Base-by-base conservation (phyloP, 2,888 invertebrate species). In the Polyommatus iphigenia region DNA sequence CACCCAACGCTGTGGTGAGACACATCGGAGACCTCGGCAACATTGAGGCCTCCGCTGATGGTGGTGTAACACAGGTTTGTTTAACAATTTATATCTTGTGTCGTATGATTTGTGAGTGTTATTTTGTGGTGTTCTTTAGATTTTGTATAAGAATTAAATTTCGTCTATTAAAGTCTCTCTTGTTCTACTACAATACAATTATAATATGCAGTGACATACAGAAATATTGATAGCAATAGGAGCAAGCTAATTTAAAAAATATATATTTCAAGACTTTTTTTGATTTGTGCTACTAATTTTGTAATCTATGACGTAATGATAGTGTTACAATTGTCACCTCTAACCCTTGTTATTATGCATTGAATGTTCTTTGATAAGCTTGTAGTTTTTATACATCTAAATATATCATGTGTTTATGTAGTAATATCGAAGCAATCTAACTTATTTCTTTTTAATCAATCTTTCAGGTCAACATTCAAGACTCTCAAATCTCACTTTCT, bases 11-110 rank as follows among this genome's bases (percentile, higher is more conserved):
- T 79, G 85, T 85, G 0, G 92, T 95, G 5, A 96, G 99, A 80
- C 99, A 99, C 89, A 96, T 97, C 73, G 99, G 99, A 0, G 99
- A 99, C 89, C 95, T 99, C 80, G 99, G 99, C 79, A 98, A 98
- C 86, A 95, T 98, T 71, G 95, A 95, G 81, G 96, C 97, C 29
- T 94, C 93, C 29, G 88, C 84, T 4, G 93, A 95, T 82, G 97
- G 96, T 0, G 94, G 95, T 0, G 96, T 96, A 36, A 91, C 93
- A 24, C 96, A 96, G 87, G 95, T 91, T 82, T 36, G 1, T 71
- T 67, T 59, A 15, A 10, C 2, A 3, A 73, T 73, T 5, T 24
- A 57, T 13, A 13, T 71, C 29, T 62, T 24, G 4, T 36, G 4
- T 50, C 15, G 15, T 15, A 10, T 41, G 41, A 41, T 41, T 41